Evolutionary conservation across 2,888 invertebrate species (phyloP).

Genomic region (Girardia tigrina): DNA sequence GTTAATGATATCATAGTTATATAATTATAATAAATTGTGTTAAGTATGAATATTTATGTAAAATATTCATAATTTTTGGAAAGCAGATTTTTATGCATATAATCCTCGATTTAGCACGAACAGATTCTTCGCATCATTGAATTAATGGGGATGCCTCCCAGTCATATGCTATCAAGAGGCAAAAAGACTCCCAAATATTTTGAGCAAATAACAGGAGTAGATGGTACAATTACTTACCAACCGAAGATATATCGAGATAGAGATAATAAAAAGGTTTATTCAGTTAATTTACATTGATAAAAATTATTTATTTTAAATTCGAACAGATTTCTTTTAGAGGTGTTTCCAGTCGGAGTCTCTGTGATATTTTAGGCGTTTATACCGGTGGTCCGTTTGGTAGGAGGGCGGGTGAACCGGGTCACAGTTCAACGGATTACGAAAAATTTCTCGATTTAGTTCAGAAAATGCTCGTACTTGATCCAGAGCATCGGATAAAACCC

Average conservation of each 20-base stretch:
- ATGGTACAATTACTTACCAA: background rate
- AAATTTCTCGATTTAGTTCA: conserved; percentile 96
- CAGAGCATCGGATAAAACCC: conserved; percentile 87
- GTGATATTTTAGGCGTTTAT: conserved; percentile 83
- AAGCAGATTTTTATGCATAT: too few species aligned
- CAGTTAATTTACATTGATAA: background rate
- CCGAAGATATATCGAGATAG: conserved; percentile 8
- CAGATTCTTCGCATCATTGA: background rate
- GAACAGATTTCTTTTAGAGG: conserved; percentile 6
- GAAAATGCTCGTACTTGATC: conserved; percentile 95
- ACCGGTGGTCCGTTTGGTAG: conserved; percentile 87
- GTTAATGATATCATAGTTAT: too few species aligned
- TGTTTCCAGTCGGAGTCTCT: conserved; percentile 60
- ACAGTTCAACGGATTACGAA: conserved; percentile 87
- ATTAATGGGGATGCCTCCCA: conserved; percentile 3
- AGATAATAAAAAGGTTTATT: background rate
- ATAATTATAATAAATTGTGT: too few species aligned
- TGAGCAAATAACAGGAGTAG: background rate
- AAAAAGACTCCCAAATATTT: background rate
- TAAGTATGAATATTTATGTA: too few species aligned
- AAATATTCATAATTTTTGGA: too few species aligned
- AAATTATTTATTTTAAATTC: background rate
- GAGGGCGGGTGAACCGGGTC: conserved; percentile 81
- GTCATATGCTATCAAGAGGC: background rate
- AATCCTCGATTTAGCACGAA: conserved; percentile 11